Conservation (phyloP, 2,797 vertebrate species). For the Acanthopagrus latus region DNA sequence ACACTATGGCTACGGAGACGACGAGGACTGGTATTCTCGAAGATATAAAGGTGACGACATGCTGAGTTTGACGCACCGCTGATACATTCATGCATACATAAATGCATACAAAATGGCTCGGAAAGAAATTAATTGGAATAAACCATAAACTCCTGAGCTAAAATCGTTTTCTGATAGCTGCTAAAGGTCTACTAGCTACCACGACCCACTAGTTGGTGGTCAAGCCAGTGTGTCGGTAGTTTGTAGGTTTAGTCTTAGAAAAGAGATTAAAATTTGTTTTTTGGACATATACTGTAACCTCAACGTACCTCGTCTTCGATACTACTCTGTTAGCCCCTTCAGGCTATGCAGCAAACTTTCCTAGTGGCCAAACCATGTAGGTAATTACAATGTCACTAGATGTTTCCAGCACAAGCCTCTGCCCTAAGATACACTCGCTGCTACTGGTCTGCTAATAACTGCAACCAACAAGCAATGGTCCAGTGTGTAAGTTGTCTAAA, state of each 20-base stretch:
- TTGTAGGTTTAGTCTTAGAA: background rate
- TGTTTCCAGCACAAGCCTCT: too few relatives aligned
- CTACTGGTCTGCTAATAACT: too few relatives aligned
- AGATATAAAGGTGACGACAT: conserved; percentile 93
- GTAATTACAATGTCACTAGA: too few relatives aligned
- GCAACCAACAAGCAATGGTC: too few relatives aligned
- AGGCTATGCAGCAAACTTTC: too few relatives aligned
- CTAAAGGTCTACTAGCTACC: background rate
- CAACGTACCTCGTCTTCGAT: too few relatives aligned
- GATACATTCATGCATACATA: conserved; percentile 13
- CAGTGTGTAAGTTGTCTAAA: background rate
- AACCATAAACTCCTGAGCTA: background rate
- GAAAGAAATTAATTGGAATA: background rate
- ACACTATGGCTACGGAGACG: conserved; percentile 92
- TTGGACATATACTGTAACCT: too few relatives aligned
- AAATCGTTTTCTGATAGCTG: background rate
- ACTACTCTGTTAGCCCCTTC: too few relatives aligned
- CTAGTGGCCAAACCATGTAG: too few relatives aligned
- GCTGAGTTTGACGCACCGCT: conserved; percentile 17
- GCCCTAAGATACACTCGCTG: too few relatives aligned
- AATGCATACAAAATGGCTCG: background rate
- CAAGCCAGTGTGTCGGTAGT: background rate
- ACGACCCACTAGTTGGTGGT: background rate
- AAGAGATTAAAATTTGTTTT: too few relatives aligned
- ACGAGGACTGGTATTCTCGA: conserved; percentile 92